These are phyloP conservation scores for Noturus placidus DNA, from an alignment of 2,113 vertebrate genomes.

Conservation along the genomic window DNA sequence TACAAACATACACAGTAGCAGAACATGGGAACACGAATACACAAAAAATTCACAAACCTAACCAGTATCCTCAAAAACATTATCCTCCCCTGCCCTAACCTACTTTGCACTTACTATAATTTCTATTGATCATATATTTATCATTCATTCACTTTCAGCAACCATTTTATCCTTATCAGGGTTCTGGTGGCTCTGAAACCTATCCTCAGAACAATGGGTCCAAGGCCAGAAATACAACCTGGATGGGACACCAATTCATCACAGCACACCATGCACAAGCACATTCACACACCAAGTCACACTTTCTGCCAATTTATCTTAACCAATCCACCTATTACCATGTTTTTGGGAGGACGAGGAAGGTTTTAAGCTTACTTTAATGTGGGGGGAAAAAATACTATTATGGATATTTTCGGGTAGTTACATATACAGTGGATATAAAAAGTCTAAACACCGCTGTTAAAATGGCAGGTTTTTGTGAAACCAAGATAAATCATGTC, in stretches of 20 bases:
- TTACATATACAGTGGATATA: no score
- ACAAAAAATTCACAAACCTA: not conserved
- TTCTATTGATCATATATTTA: not conserved
- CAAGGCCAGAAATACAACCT: not conserved
- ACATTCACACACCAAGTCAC: not conserved
- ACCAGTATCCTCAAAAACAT: not conserved
- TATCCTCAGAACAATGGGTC: no score
- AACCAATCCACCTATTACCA: not conserved
- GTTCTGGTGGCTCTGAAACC: not conserved
- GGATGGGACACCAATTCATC: no score
- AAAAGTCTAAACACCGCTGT: no score
- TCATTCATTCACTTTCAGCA: not conserved
- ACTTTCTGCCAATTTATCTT: not conserved
- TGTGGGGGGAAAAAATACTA: no score
- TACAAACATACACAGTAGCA: slow-evolving; percentile 3
- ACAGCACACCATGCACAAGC: not conserved
- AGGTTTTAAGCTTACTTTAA: no score
- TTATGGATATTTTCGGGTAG: no score
- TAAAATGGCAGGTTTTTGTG: no score
- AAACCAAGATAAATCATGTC: no score
- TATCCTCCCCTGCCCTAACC: no score
- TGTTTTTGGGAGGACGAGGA: no score
- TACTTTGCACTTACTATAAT: not conserved
- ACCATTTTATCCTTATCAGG: not conserved
- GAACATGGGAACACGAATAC: slow-evolving; percentile 6